Conservation (phyloP, 2,888 invertebrate species). For the Meandrusa payeni region DNA sequence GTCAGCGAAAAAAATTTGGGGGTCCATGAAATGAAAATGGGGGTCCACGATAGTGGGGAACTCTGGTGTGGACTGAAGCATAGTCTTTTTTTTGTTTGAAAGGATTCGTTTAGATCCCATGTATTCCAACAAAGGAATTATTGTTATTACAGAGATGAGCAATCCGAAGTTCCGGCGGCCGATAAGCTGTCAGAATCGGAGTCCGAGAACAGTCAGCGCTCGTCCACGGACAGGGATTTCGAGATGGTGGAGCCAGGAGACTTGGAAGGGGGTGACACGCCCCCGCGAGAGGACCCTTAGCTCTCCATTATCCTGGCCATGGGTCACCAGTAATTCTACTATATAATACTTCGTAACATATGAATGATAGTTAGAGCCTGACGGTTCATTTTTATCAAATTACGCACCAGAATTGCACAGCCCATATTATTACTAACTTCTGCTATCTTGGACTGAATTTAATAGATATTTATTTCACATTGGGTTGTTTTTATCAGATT, state of each 20-base stretch:
- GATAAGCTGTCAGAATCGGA: constrained; percentile 87
- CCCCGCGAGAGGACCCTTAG: neutral
- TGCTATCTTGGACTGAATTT: no score
- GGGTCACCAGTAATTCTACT: no score
- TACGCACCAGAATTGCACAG: constrained; percentile 19
- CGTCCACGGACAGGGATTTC: constrained; percentile 92
- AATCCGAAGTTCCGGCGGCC: constrained; percentile 28
- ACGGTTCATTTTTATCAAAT: constrained; percentile 4
- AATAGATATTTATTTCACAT: constrained; percentile 7
- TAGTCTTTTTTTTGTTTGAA: no score
- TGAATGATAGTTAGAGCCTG: constrained; percentile 6
- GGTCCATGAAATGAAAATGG: no score
- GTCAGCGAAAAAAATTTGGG: no score
- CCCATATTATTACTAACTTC: neutral
- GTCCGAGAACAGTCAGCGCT: constrained; percentile 89
- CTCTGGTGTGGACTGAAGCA: no score
- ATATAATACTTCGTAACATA: no score
- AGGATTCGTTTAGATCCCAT: no score
- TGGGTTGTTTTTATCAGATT: neutral
- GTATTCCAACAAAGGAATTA: no score
- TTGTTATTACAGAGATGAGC: constrained; percentile 37
- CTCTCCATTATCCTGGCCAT: no score
- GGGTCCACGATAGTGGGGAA: no score
- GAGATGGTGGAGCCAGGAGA: constrained; percentile 91
- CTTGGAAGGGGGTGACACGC: constrained; percentile 53